Base-by-base conservation (phyloP, 1,140 invertebrate genomes). In the Eurosta solidaginis region DNA sequence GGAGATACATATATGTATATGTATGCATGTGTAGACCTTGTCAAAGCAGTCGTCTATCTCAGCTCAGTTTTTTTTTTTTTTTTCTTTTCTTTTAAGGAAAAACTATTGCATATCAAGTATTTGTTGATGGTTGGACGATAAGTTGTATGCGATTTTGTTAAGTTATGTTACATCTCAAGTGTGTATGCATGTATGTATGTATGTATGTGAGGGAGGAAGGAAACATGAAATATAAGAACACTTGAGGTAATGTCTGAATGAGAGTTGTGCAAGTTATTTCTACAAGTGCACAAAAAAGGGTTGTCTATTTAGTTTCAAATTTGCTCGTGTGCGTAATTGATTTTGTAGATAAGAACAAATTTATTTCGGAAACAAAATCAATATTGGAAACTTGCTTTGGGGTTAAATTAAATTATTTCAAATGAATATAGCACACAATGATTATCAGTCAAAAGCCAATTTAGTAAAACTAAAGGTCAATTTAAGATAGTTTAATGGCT, bases 61-160 rank as follows among this genome's bases (percentile, higher is more conserved):
- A 14, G 1, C n/a, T 40, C 1, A 29, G 45, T n/a, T 47, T 47
- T 17, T 47, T 47, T 7, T 47, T 14, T n/a, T 2, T 2, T 5
- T 14, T 59, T 25, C 17, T 59, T 12, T 17, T n/a, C n/a, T n/a
- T n/a, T n/a, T n/a, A n/a, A n/a, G n/a, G 54, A 36, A 40, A 36
- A 36, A 9, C n/a, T 68, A 68, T 40, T 33, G 17, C 20, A n/a
- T 17, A 29, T 33, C 6, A 22, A 20, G 59, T 29, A 68, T 68
- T 40, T 40, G 59, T 68, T 40, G 59, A 40, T 68, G 0, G 14
- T n/a, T 5, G 17, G 36, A 9, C n/a, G 59, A 42, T 68, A 42
- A 42, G n/a, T 68, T 40, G 36, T 20, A 17, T 68, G 59, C 33
- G 33, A 68, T 68, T 68, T 68, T 68, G 50, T n/a, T n/a, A n/a